Evolutionary conservation across 2,888 invertebrate genomes (phyloP).

Genomic region (Toxonevra muliebris): DNA sequence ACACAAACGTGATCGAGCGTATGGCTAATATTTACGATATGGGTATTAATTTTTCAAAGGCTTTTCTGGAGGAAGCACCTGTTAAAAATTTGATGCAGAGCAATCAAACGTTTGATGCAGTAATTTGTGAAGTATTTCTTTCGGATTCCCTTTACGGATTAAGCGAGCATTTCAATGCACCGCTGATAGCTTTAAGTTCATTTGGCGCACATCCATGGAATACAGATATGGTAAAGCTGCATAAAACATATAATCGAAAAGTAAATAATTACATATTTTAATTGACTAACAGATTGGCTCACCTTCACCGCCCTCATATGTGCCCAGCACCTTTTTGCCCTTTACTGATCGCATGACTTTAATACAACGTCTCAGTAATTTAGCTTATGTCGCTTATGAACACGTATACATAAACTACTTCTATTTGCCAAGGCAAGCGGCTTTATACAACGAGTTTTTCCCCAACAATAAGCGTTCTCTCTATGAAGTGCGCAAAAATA

Average conservation of each 20-base stretch:
- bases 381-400: conserved; percentile 49
- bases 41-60: conserved; percentile 49
- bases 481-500: conserved; percentile 49
- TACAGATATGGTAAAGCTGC: conserved; percentile 55
- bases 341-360: conserved; percentile 61
- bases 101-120: conserved; percentile 61
- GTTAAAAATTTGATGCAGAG: conserved; percentile 51
- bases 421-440: conserved; percentile 56
- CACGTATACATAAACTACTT: conserved; percentile 45
- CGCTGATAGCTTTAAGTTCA: conserved; percentile 55
- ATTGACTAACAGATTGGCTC: conserved; percentile 43
- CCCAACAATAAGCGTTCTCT: conserved; percentile 50
- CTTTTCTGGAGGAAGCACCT: conserved; percentile 44
- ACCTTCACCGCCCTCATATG: conserved; percentile 60
- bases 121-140: conserved; percentile 62
- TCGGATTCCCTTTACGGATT: conserved; percentile 62
- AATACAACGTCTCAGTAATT: conserved; percentile 57
- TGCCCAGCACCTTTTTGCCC: conserved; percentile 52
- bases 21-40: conserved; percentile 45
- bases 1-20: conserved; percentile 20
- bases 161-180: conserved; percentile 57
- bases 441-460: conserved; percentile 53
- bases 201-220: conserved; percentile 58
- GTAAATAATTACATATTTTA: neutral
- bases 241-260: neutral